These are phyloP conservation scores for Sinonovacula constricta DNA, from an alignment of 1,140 invertebrate genomes.

Conservation along the genomic window DNA sequence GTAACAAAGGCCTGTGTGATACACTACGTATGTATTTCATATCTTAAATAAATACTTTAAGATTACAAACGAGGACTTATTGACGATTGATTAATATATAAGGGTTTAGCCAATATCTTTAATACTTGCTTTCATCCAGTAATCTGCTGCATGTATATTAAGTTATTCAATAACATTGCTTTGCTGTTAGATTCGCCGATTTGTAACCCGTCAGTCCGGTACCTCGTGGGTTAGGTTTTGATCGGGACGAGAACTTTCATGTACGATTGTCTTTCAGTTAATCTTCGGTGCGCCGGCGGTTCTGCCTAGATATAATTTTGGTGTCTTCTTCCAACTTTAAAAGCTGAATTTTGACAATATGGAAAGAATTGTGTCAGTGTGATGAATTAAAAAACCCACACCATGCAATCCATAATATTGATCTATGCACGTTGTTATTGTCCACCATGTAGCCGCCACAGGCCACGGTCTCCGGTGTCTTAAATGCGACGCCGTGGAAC, in stretches of 20 bases:
- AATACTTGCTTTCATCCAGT: too few species aligned
- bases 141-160: background rate
- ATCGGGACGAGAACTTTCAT: too few species aligned
- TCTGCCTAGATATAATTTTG: background rate
- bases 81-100: background rate
- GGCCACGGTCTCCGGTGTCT: background rate
- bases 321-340: background rate
- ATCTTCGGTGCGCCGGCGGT: background rate
- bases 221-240: too few species aligned
- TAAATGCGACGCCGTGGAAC: background rate
- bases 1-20: background rate
- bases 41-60: background rate
- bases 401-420: background rate
- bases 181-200: too few species aligned
- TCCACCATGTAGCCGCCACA: background rate
- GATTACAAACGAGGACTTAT: background rate
- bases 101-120: background rate
- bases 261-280: background rate
- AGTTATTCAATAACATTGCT: background rate
- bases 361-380: background rate
- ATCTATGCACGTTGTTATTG: too few species aligned
- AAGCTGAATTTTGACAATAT: background rate
- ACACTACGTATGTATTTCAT: background rate
- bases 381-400: background rate
- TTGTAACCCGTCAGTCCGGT: too few species aligned